Conservation (phyloP, 1,140 invertebrate genomes). For the Habropoda laboriosa region DNA sequence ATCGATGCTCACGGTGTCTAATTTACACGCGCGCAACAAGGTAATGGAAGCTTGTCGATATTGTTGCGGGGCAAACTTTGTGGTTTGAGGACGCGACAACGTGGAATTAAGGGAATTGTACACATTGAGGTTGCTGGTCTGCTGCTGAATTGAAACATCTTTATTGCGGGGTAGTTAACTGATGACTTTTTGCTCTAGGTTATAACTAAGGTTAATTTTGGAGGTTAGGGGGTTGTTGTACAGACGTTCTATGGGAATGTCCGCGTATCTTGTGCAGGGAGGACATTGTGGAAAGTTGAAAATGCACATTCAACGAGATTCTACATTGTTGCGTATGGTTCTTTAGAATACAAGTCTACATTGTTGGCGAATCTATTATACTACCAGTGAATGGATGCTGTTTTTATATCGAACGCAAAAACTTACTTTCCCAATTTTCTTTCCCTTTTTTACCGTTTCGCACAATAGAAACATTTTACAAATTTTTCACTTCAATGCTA, state of each 20-base stretch:
- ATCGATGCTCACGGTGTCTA: conserved; percentile 17
- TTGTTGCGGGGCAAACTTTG: background rate
- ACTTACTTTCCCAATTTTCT: background rate
- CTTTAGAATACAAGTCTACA: background rate
- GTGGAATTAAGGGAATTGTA: background rate
- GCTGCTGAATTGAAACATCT: background rate
- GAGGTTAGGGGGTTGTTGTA: too few relatives aligned
- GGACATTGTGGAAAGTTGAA: background rate
- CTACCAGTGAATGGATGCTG: background rate
- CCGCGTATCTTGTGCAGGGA: too few relatives aligned
- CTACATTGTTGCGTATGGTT: background rate
- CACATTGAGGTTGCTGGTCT: background rate
- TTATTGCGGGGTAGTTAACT: background rate
- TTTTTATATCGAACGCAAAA: background rate
- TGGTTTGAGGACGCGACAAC: background rate
- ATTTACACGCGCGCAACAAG: conserved; percentile 25
- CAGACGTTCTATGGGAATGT: too few relatives aligned
- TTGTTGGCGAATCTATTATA: background rate
- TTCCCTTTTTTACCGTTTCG: background rate
- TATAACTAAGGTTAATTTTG: too few relatives aligned
- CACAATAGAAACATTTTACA: too few relatives aligned
- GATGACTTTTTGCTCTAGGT: background rate
- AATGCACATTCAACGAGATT: background rate
- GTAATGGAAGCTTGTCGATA: conserved; percentile 10
- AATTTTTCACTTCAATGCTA: too few relatives aligned